Base-by-base conservation (phyloP, 1,140 invertebrate genomes). In the Drosophila mauritiana region DNA sequence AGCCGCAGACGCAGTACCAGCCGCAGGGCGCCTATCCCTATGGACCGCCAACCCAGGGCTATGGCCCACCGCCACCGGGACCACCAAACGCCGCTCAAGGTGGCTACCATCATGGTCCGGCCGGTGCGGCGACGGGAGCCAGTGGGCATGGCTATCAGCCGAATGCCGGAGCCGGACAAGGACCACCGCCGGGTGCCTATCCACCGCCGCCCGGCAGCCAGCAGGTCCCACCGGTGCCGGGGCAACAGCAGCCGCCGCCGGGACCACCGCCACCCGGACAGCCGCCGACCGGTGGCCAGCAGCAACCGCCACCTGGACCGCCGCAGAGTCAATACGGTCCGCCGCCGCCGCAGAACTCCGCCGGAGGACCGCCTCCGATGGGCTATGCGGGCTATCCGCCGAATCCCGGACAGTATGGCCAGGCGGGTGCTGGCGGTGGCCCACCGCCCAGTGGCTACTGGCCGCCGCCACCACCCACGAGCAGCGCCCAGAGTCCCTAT, bases 11-110 rank as follows among this genome's bases (percentile, higher is more conserved):
- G 13, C 78, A 83, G 43, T 91, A 91, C 51, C 93, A 93, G 91
- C 91, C 90, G 2, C 92, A 92, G 62, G 92, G 93, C 59, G 93
- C 93, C 31, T 93, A 93, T 86, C 93, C 89, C 1, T 92, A 92
- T 27, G 90, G 91, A 4, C 91, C 91, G 6, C 91, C 91, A 8
- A 55, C 85, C 0, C 91, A 91, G 65, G 81, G 88, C 22, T 90
- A 85, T n/a, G 86, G 86, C 0, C 91, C 92, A 22, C 92, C 90
- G 17, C 92, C 89, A 0, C 82, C 80, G 4, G 68, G 45, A 10
- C 80, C 80, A 3, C 80, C 82, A 2, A 86, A 88, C 43, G 80
- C 92, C 6, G 80, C 75, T 31, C 69, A 92, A 17, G 93, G 92
- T 58, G 92, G 88, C 48, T 93, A 93, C 72, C 93, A 92, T 64